Conservation (phyloP, 2,797 vertebrate genomes). For the Cichlasoma orientale region DNA sequence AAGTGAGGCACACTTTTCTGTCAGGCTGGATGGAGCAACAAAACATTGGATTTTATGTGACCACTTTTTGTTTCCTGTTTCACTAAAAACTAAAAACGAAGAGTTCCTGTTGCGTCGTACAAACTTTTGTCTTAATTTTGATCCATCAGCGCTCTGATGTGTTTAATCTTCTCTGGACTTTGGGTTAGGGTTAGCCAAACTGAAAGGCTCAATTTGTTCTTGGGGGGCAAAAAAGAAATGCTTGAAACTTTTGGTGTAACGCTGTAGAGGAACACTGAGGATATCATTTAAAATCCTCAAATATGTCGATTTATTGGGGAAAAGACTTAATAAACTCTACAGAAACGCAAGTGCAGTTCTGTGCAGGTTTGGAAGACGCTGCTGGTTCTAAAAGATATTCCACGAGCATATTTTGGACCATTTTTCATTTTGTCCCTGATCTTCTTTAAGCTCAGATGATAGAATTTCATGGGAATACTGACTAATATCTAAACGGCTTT, state of each 20-base stretch:
- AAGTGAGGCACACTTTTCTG: no score
- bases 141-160: no score
- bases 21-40: no score
- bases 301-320: not conserved
- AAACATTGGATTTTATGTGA: no score
- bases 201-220: not conserved
- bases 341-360: no score
- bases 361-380: not conserved
- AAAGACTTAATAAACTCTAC: not conserved
- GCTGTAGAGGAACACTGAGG: not conserved
- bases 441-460: not conserved
- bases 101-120: no score
- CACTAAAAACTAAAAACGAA: no score
- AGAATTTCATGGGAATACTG: not conserved
- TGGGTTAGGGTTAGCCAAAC: no score
- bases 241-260: not conserved
- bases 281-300: not conserved
- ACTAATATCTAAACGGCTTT: not conserved
- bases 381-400: not conserved
- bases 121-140: no score
- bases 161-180: no score
- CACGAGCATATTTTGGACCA: not conserved
- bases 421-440: slow-evolving; percentile 1
- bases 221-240: not conserved
- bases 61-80: no score